Conservation (phyloP, 2,113 vertebrate genomes). For the Cichladusa arquata region DNA sequence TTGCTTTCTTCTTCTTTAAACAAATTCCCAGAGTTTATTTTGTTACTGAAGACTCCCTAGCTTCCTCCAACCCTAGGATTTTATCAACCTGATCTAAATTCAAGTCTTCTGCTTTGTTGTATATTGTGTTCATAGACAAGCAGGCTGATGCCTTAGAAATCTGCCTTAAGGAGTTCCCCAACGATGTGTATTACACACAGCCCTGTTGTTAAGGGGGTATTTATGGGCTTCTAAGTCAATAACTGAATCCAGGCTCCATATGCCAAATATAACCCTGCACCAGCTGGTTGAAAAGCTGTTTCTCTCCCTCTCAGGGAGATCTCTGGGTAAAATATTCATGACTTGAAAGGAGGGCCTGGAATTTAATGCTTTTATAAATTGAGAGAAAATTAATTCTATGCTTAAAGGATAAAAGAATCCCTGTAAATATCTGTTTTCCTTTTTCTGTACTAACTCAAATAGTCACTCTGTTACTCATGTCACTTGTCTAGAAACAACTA, state of each 20-base stretch:
- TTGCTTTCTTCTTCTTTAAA: not conserved
- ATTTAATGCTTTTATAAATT: slow-evolving; percentile 42
- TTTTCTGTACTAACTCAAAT: not conserved
- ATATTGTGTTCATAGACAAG: not conserved
- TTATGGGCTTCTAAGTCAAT: slow-evolving; percentile 68
- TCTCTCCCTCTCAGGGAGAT: slow-evolving; percentile 62
- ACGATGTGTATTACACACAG: slow-evolving; percentile 46
- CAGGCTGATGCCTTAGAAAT: slow-evolving; percentile 23
- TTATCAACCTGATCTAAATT: not conserved
- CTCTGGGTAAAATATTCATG: slow-evolving; percentile 73
- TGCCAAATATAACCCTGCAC: slow-evolving; percentile 73
- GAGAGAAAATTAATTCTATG: slow-evolving; percentile 12
- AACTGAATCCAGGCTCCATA: slow-evolving; percentile 71
- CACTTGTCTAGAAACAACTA: not conserved
- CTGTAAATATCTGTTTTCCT: not conserved
- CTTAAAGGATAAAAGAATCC: not conserved
- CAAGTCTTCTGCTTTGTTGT: not conserved
- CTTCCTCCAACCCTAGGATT: not conserved
- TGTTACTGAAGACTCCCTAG: not conserved
- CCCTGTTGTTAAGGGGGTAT: slow-evolving; percentile 58
- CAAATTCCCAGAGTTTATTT: not conserved
- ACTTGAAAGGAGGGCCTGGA: slow-evolving; percentile 60
- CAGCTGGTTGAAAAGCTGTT: slow-evolving; percentile 80
- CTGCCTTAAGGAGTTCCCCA: slow-evolving; percentile 61
- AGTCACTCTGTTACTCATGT: not conserved